These are phyloP conservation scores for Euwallacea fornicatus DNA, from an alignment of 1,140 invertebrate genomes.

Conservation along the genomic window DNA sequence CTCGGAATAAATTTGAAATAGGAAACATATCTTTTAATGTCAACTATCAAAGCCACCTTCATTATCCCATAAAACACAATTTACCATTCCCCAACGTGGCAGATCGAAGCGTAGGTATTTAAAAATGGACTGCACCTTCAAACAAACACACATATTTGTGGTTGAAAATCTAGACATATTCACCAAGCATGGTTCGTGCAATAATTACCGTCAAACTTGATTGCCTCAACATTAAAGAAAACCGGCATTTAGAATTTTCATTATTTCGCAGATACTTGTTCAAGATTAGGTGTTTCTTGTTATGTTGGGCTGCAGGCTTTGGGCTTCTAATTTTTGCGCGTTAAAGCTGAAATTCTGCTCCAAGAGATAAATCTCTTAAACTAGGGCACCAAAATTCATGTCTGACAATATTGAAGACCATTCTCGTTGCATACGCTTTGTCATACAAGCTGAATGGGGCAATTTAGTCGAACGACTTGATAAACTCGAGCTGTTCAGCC, in stretches of 20 bases:
- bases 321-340: background rate
- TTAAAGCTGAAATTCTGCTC: background rate
- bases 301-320: background rate
- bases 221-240: constrained; percentile 34
- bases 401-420: too few relatives aligned
- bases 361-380: too few relatives aligned
- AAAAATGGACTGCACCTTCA: constrained; percentile 17
- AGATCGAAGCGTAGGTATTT: constrained; percentile 4
- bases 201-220: constrained; percentile 25
- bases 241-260: constrained; percentile 25
- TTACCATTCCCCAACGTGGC: constrained; percentile 1
- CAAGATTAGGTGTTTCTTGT: background rate
- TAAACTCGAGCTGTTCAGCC: constrained; percentile 2
- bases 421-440: background rate
- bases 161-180: constrained; percentile 11
- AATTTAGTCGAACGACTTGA: background rate
- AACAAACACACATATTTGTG: constrained; percentile 18
- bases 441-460: background rate
- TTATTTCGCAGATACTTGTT: constrained; percentile 1
- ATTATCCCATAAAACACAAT: constrained; percentile 2
- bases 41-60: constrained; percentile 6
- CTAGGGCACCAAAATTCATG: too few relatives aligned
- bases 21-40: constrained; percentile 4
- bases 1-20: constrained; percentile 2
- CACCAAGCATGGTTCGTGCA: background rate